Conservation (phyloP, 2,113 vertebrate species). For the Labeo catla region DNA sequence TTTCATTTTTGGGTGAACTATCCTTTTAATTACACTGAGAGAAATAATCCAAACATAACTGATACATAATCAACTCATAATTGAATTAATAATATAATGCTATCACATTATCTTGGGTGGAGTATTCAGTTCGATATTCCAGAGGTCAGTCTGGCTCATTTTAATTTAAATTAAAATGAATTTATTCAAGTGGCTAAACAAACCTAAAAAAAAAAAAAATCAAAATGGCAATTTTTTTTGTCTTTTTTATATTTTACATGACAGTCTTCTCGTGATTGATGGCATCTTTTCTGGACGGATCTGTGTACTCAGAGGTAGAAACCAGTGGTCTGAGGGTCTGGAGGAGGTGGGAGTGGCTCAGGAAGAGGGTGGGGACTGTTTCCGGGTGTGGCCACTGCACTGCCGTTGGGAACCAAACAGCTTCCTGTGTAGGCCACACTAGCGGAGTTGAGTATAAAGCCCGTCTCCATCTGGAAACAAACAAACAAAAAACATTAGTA, state of each 20-base stretch:
- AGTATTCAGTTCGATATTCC: not conserved
- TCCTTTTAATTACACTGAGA: not conserved
- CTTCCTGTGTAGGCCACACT: conserved; percentile 59
- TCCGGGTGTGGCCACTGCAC: not conserved
- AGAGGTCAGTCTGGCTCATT: not conserved
- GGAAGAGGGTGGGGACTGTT: conserved; percentile 42
- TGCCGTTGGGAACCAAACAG: conserved; percentile 58
- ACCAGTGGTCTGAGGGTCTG: conserved; percentile 66
- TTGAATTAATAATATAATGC: not conserved
- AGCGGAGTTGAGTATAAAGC: conserved; percentile 54
- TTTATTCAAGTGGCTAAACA: conserved; percentile 3
- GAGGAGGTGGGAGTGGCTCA: conserved; percentile 54
- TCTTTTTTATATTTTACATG: not conserved
- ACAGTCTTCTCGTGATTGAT: conserved; percentile 4
- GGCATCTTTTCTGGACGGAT: not conserved
- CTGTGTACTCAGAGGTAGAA: conserved; percentile 69
- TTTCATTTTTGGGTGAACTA: too few species aligned
- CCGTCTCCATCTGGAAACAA: conserved; percentile 63
- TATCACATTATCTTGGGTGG: not conserved
- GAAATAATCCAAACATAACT: not conserved
- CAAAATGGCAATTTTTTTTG: not conserved
- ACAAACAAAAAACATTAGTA: conserved; percentile 28
- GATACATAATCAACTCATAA: not conserved
- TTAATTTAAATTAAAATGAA: not conserved
- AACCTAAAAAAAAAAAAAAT: not conserved